Evolutionary conservation across 2,797 vertebrate species (phyloP).

Genomic region (Philypnodon macrostomus): DNA sequence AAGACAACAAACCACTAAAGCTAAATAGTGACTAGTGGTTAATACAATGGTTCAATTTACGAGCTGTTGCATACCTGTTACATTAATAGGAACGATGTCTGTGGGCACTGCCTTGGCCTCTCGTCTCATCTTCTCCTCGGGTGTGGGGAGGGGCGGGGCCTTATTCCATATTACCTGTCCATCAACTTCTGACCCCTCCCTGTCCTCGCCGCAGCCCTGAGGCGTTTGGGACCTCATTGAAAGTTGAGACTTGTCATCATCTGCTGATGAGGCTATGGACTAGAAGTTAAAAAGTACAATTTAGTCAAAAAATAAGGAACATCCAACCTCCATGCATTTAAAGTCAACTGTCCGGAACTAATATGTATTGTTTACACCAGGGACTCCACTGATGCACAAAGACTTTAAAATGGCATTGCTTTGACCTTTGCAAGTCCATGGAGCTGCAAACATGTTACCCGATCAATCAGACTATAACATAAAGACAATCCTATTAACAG

Average conservation of each 20-base stretch:
- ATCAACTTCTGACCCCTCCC: constrained; percentile 56
- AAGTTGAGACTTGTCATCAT: constrained; percentile 74
- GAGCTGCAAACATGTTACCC: constrained; percentile 50
- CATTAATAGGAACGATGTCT: constrained; percentile 89
- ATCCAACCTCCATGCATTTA: not conserved
- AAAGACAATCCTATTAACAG: constrained; percentile 25
- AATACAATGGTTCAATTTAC: no score
- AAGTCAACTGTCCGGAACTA: constrained; percentile 17
- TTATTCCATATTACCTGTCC: constrained; percentile 75
- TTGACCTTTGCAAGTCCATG: constrained; percentile 50
- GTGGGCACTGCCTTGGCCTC: constrained; percentile 89
- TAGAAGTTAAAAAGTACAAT: constrained; percentile 49
- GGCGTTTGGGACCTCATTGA: constrained; percentile 83
- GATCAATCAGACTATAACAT: constrained; percentile 49
- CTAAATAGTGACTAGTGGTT: no score
- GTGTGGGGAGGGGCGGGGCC: constrained; percentile 68
- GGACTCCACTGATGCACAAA: constrained; percentile 3
- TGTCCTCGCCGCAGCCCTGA: constrained; percentile 45
- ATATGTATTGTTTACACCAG: not conserved
- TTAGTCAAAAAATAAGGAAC: constrained; percentile 18
- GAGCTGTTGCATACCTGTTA: constrained; percentile 93
- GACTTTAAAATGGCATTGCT: constrained; percentile 26
- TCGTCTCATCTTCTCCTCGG: constrained; percentile 93
- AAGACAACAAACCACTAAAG: not conserved
- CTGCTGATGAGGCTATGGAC: constrained; percentile 74